These are phyloP conservation scores for Brachyhypopomus gauderio DNA, from an alignment of 2,113 vertebrate species.

Conservation along the genomic window DNA sequence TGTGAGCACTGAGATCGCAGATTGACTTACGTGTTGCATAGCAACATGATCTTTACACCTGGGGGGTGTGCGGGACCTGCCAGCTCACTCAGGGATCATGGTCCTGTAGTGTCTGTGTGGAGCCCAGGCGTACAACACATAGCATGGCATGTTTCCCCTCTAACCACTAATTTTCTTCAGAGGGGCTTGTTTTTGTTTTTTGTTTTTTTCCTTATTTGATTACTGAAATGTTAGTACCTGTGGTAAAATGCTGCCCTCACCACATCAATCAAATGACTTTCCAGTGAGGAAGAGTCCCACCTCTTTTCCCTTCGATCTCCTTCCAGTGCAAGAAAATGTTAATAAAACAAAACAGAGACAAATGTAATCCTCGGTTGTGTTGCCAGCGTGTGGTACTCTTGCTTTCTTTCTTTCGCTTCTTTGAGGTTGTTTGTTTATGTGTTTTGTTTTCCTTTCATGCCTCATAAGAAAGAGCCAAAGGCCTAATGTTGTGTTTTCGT, in stretches of 20 bases:
- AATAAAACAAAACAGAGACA: slow-evolving; percentile 24
- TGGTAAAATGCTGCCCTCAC: not conserved
- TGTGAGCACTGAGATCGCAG: not conserved
- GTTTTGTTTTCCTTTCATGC: slow-evolving; percentile 58
- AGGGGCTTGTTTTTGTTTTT: not conserved
- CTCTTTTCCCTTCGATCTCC: not conserved
- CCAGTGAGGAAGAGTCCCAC: not conserved
- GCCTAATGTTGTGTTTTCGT: slow-evolving; percentile 49
- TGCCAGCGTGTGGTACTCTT: slow-evolving; percentile 6
- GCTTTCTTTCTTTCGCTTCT: slow-evolving; percentile 32
- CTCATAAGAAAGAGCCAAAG: slow-evolving; percentile 54
- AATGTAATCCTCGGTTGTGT: slow-evolving; percentile 38
- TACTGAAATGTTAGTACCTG: slow-evolving; percentile 5
- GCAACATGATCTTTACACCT: not conserved
- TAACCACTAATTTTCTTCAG: not conserved
- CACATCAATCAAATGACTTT: not conserved
- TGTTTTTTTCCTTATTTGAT: not conserved
- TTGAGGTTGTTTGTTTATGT: slow-evolving; percentile 53
- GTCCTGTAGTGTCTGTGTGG: not conserved
- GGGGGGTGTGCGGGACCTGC: not conserved
- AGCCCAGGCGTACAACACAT: not conserved
- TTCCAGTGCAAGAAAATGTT: slow-evolving; percentile 35
- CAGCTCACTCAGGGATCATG: not conserved
- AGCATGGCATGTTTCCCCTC: not conserved
- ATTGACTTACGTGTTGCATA: not conserved